Evolutionary conservation across 2,113 vertebrate species (phyloP).

Genomic region (Anarhynchus alexandrinus): DNA sequence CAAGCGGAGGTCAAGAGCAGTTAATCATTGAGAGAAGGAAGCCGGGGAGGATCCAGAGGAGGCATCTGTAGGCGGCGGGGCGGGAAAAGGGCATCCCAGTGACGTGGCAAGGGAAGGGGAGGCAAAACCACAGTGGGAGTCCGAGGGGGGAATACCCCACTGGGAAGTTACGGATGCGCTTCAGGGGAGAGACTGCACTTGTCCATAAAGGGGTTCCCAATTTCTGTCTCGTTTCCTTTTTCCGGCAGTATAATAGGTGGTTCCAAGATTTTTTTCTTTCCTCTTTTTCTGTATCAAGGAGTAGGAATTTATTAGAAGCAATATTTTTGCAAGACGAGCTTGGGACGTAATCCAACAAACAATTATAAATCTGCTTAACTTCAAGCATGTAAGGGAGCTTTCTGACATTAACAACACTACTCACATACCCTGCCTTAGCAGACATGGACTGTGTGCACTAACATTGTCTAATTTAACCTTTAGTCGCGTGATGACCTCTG

Average conservation of each 20-base stretch:
- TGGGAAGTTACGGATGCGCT: rapidly evolving
- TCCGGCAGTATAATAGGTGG: too few relatives aligned
- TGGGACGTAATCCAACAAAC: not conserved
- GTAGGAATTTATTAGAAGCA: not conserved
- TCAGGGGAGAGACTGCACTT: not conserved
- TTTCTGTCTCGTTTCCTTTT: not conserved
- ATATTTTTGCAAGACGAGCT: not conserved
- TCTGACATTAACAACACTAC: not conserved
- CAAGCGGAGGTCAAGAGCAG: not conserved
- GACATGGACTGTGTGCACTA: not conserved
- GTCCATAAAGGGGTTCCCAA: not conserved
- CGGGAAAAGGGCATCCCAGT: not conserved
- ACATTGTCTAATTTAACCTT: not conserved
- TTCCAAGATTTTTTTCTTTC: not conserved
- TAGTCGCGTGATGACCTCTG: not conserved
- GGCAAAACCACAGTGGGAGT: not conserved
- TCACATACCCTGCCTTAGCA: not conserved
- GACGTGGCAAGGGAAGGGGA: rapidly evolving
- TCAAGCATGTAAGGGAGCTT: not conserved
- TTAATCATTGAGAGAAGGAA: not conserved
- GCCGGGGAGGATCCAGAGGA: not conserved
- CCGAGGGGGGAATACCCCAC: too few relatives aligned
- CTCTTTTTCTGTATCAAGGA: not conserved
- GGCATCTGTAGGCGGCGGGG: rapidly evolving
- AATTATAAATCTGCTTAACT: not conserved